These are phyloP conservation scores for Hydra vulgaris DNA, from an alignment of 30 jellyfish, hydroid and myxozoan genomes.

Conservation along the genomic window DNA sequence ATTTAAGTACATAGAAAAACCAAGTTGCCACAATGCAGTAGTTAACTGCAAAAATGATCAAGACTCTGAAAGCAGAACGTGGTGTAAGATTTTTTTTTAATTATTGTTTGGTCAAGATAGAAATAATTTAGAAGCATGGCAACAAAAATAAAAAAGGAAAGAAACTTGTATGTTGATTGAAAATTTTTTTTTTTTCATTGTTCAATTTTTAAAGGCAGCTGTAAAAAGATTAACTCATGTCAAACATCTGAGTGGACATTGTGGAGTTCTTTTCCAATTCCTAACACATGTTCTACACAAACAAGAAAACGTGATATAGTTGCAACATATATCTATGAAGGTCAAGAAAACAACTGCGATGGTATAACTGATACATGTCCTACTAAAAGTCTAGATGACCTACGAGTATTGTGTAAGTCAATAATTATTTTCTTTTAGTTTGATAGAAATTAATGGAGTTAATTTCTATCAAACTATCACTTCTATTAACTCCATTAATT, in stretches of 20 bases:
- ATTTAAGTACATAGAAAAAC: constrained; percentile 28
- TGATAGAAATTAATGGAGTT: too few relatives aligned
- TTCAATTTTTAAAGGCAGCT: constrained; percentile 46
- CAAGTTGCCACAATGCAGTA: constrained; percentile 61
- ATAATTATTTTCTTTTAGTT: not conserved
- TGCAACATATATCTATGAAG: constrained; percentile 48
- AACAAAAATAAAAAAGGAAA: too few relatives aligned
- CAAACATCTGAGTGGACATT: constrained; percentile 56
- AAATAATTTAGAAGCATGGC: too few relatives aligned
- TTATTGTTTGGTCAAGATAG: too few relatives aligned
- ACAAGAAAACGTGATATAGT: constrained; percentile 44
- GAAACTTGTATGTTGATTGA: not conserved
- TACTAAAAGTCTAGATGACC: not conserved
- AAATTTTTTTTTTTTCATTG: not conserved
- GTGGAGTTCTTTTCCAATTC: constrained; percentile 57
- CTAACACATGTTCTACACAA: constrained; percentile 56
- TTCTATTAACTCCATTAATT: too few relatives aligned
- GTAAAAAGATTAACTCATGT: constrained; percentile 67
- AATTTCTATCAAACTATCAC: too few relatives aligned
- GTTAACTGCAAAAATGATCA: constrained; percentile 44
- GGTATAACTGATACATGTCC: constrained; percentile 44
- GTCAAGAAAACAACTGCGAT: constrained; percentile 44
- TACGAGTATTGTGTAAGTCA: constrained; percentile 26
- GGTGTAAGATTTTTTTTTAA: constrained; percentile 61
- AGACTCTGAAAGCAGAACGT: constrained; percentile 40